Conservation (phyloP, 2,888 invertebrate species). For the Agriopis marginaria region DNA sequence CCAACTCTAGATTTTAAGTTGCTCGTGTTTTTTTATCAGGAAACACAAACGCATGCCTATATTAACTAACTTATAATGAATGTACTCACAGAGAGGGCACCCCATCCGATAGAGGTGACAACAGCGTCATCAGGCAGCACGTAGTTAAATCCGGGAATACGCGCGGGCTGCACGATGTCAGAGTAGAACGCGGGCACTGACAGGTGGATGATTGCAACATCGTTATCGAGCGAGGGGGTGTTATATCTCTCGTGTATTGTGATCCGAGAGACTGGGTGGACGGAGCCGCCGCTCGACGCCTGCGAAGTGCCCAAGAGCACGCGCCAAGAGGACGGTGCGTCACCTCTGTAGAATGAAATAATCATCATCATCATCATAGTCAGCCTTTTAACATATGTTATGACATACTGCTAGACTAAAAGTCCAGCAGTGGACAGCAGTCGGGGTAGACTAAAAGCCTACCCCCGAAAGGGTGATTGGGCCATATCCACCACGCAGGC, state of each 20-base stretch:
- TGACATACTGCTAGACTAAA: too few relatives aligned
- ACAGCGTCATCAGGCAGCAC: slow-evolving; percentile 44
- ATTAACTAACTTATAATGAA: not conserved
- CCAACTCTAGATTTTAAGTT: too few relatives aligned
- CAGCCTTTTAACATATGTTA: too few relatives aligned
- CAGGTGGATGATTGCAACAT: slow-evolving; percentile 63
- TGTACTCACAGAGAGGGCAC: slow-evolving; percentile 54
- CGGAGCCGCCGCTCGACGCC: slow-evolving; percentile 51
- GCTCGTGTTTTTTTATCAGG: too few relatives aligned
- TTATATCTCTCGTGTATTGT: slow-evolving; percentile 53
- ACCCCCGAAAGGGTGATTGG: too few relatives aligned
- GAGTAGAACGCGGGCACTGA: slow-evolving; percentile 44
- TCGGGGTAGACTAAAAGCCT: too few relatives aligned
- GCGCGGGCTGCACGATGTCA: slow-evolving; percentile 45
- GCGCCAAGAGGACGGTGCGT: slow-evolving; percentile 53
- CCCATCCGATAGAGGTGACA: slow-evolving; percentile 62
- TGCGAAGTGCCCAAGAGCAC: slow-evolving; percentile 55
- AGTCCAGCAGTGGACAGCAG: too few relatives aligned
- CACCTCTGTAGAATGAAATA: slow-evolving; percentile 52
- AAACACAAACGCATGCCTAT: too few relatives aligned
- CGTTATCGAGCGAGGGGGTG: slow-evolving; percentile 47
- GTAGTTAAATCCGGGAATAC: slow-evolving; percentile 55
- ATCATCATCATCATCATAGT: too few relatives aligned
- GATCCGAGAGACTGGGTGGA: slow-evolving; percentile 45
- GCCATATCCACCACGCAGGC: too few relatives aligned